phyloP scores from a whole-genome alignment of 2,113 vertebrate species.

The Felis catus region DNA sequence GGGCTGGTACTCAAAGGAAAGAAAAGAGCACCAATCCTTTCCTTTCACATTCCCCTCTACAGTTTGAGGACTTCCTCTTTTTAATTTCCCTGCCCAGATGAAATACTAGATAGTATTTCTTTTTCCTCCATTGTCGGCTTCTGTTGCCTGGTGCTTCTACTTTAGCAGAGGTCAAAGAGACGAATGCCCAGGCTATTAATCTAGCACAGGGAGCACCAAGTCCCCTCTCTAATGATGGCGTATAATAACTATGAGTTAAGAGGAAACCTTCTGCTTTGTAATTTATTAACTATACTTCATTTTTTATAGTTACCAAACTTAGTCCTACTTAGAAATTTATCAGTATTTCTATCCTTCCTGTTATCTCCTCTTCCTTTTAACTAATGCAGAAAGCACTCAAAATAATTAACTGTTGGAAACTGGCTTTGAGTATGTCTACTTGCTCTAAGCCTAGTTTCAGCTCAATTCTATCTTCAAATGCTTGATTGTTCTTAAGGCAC shows the following conservation, averaged over 20 bases:
- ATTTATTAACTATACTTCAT: slow-evolving; percentile 56
- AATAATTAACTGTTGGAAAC: slow-evolving; percentile 55
- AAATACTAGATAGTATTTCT: slow-evolving; percentile 63
- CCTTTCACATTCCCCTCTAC: neutral
- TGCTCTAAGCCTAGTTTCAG: slow-evolving; percentile 33
- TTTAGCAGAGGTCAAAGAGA: slow-evolving; percentile 55
- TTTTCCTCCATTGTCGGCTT: slow-evolving; percentile 47
- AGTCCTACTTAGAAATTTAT: slow-evolving; percentile 45
- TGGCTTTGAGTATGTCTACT: slow-evolving; percentile 1
- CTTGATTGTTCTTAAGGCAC: neutral
- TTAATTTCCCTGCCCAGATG: slow-evolving; percentile 55
- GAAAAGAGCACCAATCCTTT: slow-evolving; percentile 46
- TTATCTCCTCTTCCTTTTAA: slow-evolving; percentile 46
- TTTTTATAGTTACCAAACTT: slow-evolving; percentile 57
- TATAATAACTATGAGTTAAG: slow-evolving; percentile 64
- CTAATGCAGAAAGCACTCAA: slow-evolving; percentile 44
- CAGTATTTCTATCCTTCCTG: slow-evolving; percentile 45
- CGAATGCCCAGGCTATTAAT: slow-evolving; percentile 46
- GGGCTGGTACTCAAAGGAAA: slow-evolving; percentile 50
- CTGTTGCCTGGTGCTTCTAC: slow-evolving; percentile 45
- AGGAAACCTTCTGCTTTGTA: slow-evolving; percentile 57
- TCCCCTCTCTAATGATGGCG: slow-evolving; percentile 61
- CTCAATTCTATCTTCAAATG: slow-evolving; percentile 25
- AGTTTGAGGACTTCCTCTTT: slow-evolving; percentile 42
- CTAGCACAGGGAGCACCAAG: slow-evolving; percentile 34